Conservation (phyloP, 2,797 vertebrate genomes). For the Alectoris magna region DNA sequence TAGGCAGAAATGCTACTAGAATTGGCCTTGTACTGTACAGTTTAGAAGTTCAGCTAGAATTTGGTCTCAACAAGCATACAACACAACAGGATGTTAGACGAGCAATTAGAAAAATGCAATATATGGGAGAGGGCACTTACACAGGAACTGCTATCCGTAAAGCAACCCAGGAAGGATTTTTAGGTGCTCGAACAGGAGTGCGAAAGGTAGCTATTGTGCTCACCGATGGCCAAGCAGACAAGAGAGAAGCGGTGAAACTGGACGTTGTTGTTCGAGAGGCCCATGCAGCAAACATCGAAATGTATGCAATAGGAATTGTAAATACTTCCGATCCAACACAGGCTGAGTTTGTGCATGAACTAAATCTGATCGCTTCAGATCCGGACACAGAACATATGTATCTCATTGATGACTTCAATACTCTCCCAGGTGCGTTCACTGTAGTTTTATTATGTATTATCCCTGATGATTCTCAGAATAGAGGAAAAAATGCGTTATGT, state of each 20-base stretch:
- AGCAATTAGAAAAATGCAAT: constrained; percentile 88
- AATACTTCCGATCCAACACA: constrained; percentile 89
- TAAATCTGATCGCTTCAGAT: constrained; percentile 93
- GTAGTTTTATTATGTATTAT: neutral
- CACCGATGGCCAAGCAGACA: constrained; percentile 91
- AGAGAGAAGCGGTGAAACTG: constrained; percentile 89
- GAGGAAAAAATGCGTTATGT: neutral
- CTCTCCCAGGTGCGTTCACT: constrained; percentile 84
- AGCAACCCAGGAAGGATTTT: constrained; percentile 91
- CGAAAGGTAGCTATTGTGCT: constrained; percentile 93
- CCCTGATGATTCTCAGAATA: neutral
- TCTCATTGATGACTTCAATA: constrained; percentile 93
- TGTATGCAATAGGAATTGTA: constrained; percentile 92
- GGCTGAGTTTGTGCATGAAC: constrained; percentile 86
- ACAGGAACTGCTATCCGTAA: constrained; percentile 92
- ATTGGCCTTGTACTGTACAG: constrained; percentile 92
- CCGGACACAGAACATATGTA: constrained; percentile 93
- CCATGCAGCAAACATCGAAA: constrained; percentile 91
- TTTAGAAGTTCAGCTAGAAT: constrained; percentile 88
- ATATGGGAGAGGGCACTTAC: constrained; percentile 94
- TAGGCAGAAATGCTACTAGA: constrained; percentile 90
- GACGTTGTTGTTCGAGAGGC: constrained; percentile 89
- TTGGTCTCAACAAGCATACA: constrained; percentile 86
- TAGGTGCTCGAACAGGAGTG: constrained; percentile 85
- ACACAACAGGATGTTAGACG: constrained; percentile 88